These are phyloP conservation scores for Todiramphus chloris DNA, from an alignment of 2,113 vertebrate species.

Conservation along the genomic window DNA sequence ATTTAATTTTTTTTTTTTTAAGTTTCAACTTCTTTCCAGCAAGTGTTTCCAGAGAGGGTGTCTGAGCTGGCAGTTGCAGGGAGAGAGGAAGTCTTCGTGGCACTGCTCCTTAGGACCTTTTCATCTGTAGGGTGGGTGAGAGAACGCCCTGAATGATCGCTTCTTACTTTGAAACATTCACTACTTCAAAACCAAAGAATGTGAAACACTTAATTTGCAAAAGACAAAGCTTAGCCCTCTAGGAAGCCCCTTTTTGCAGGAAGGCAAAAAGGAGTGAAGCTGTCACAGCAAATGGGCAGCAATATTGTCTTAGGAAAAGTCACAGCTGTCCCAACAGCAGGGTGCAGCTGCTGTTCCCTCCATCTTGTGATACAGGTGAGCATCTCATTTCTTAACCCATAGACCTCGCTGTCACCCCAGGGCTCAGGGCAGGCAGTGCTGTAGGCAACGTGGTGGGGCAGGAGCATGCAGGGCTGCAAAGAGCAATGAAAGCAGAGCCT, in stretches of 20 bases:
- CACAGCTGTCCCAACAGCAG: background rate
- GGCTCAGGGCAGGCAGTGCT: fast-evolving
- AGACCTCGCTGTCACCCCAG: background rate
- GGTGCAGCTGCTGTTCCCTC: background rate
- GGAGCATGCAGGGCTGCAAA: background rate
- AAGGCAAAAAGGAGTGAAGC: background rate
- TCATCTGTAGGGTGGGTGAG: background rate
- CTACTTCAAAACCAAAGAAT: background rate
- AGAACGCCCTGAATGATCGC: background rate
- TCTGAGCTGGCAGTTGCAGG: background rate
- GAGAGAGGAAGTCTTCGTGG: background rate
- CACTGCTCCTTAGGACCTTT: background rate
- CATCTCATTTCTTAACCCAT: background rate
- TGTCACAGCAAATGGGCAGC: background rate
- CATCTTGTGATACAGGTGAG: fast-evolving
- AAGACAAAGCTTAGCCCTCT: background rate
- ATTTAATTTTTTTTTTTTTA: background rate
- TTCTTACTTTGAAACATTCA: background rate
- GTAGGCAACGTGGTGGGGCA: background rate
- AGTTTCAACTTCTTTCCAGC: conserved; percentile 2
- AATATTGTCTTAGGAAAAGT: background rate
- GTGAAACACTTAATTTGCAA: background rate
- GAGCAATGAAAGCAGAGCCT: background rate
- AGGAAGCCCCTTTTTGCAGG: background rate
- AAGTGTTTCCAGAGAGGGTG: background rate